Evolutionary conservation across 2,888 invertebrate species (phyloP).

Genomic region (Aleiodes alternator): DNA sequence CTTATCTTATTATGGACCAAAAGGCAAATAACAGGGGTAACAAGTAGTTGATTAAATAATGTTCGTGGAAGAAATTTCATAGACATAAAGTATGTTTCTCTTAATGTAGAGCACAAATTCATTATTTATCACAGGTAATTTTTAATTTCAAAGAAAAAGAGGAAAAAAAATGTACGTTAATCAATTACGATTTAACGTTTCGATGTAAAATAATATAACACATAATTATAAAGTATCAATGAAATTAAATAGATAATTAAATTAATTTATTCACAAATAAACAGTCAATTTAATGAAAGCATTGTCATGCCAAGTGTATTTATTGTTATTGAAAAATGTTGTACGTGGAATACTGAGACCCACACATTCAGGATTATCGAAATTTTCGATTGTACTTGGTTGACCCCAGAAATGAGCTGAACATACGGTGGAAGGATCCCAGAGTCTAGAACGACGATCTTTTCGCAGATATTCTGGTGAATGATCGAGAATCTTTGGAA

Average conservation of each 20-base stretch:
- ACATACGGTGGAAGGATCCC: constrained; percentile 74
- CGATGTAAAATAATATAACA: no score
- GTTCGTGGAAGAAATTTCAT: background rate
- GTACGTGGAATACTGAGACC: constrained; percentile 72
- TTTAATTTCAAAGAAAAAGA: constrained; percentile 9
- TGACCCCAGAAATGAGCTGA: constrained; percentile 73
- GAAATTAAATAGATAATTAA: background rate
- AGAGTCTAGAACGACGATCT: constrained; percentile 69
- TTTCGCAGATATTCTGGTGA: constrained; percentile 53
- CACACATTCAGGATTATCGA: constrained; percentile 74
- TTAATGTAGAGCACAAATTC: no score
- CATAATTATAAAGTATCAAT: constrained; percentile 1
- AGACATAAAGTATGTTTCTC: background rate
- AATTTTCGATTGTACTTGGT: constrained; percentile 62
- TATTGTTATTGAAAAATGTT: constrained; percentile 60
- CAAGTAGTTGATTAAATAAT: no score
- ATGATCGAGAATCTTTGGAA: constrained; percentile 62
- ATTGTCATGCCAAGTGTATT: constrained; percentile 69
- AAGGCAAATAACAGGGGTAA: no score
- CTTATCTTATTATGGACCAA: no score
- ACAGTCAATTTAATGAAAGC: constrained; percentile 72
- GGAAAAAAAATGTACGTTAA: background rate
- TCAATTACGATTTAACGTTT: no score
- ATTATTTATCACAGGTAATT: background rate
- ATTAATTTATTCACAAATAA: constrained; percentile 63